Evolutionary conservation across 2,888 invertebrate genomes (phyloP), one percentile per base, ranked within the genome.

Genomic region (Caenorhabditis sp.): DNA sequence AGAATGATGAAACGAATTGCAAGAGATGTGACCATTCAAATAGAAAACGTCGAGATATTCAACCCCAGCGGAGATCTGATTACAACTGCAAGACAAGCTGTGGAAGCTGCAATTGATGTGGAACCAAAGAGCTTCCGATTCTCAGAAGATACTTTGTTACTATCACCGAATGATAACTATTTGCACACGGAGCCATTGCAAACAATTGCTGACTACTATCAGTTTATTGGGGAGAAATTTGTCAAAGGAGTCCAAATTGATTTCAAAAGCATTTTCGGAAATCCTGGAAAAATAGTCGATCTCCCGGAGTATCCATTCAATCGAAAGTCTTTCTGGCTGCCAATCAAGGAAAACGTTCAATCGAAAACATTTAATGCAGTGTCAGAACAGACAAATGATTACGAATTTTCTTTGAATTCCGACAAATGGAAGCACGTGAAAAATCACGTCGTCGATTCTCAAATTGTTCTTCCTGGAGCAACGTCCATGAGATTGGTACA

Each of bases 381-480:
- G 11, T 40, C 0, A 9, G 11, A 18, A 1, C 35, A 15, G 13
- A n/a, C 51, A 24, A 47, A 50, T 1, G 51, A 58, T 1, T 70
- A 76, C 18, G 58, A 71, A 18, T 68, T 83, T 11, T 28, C 71
- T 13, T 20, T 85, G 24, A 72, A 83, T 13, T 68, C 67, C 5
- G 62, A 69, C 0, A 80, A 80, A 64, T 85, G 83, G 82, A 65
- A 40, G 28, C 82, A 86, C 44, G 80, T 86, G 1, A 70, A 65
- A n/a, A 80, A 85, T 24, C 86, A 86, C 55, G 79, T 86, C 2
- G 82, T 86, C 51, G 80, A 86, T 53, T 60, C 69, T 3, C 74
- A 80, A 58, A 62, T 86, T n/a, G 83, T 86, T 15, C 78, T 86
- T 8, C 86, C 86, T 18, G 85, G 86, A 1, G 85, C 86, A 9